phyloP scores from a whole-genome alignment of 1,140 invertebrate genomes.

The Oryctes rhinoceros region DNA sequence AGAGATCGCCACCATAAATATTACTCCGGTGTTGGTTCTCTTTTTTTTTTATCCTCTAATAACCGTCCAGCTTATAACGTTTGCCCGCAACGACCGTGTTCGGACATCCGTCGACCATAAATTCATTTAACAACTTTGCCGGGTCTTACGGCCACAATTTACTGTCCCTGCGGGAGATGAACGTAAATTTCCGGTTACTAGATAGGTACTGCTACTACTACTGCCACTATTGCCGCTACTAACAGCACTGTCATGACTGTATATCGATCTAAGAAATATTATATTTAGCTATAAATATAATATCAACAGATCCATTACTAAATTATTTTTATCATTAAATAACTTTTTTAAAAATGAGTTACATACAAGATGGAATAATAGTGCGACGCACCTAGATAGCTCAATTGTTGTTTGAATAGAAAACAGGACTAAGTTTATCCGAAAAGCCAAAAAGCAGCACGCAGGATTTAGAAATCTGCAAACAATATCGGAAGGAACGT shows the following conservation, averaged over 20 bases:
- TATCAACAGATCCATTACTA: background rate
- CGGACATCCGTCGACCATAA: slow-evolving; percentile 56
- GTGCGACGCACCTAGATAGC: too few relatives aligned
- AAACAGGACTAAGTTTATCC: too few relatives aligned
- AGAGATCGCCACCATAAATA: slow-evolving; percentile 35
- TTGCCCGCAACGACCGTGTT: slow-evolving; percentile 55
- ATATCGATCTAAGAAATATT: slow-evolving; percentile 4
- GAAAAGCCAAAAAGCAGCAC: too few relatives aligned
- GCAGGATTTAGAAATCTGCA: too few relatives aligned
- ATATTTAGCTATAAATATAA: background rate
- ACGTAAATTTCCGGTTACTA: slow-evolving; percentile 40
- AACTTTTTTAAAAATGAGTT: too few relatives aligned
- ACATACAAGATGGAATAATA: too few relatives aligned
- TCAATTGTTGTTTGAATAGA: too few relatives aligned
- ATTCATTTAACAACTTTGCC: slow-evolving; percentile 61
- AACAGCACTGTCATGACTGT: background rate
- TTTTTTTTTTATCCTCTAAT: slow-evolving; percentile 36
- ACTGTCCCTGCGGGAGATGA: slow-evolving; percentile 51
- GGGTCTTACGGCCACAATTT: slow-evolving; percentile 58
- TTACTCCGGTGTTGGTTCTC: slow-evolving; percentile 19
- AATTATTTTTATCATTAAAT: too few relatives aligned
- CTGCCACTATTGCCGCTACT: background rate
- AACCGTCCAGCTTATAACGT: slow-evolving; percentile 52
- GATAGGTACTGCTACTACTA: background rate
- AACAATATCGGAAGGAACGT: too few relatives aligned